Evolutionary conservation across 2,888 invertebrate species (phyloP), one percentile per base, ranked within the genome.

Genomic region (Hemaris fuciformis): DNA sequence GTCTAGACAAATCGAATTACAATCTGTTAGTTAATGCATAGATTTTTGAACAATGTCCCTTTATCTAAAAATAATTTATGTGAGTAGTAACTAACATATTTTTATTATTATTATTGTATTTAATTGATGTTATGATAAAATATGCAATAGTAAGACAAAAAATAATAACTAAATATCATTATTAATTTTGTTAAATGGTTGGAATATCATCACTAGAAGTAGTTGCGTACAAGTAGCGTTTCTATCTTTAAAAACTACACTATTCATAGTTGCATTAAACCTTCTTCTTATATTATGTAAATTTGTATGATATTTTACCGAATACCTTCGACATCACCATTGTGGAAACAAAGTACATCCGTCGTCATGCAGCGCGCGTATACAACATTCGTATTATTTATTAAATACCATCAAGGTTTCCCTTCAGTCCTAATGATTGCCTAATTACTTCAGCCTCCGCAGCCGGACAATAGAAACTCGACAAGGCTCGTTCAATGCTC

Each of bases 391-490:
- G n/a, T 53, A 53, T 31, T 18, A 27, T 27, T 27, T 53, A 53
- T 27, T 53, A 31, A 2, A 8, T 18, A 31, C 7, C 31, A 53
- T 53, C 84, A 88, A 90, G 87, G 89, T 81, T 85, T 83, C 76
- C 78, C 81, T 77, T 77, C 72, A 42, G 31, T 53, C 38, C 79
- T 77, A 77, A 83, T 83, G 81, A 82, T 87, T 87, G 82, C 84
- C 76, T 90, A 90, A 91, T 89, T 86, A 77, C 79, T 85, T 79
- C 77, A 87, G 84, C 88, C 85, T 86, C 79, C 64, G 76, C 66
- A 64, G 77, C 80, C 75, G 76, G 71, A 73, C 84, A 88, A 87
- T 86, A 77, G 84, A 82, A 81, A 76, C 80, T 74, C 65, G 59
- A 64, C 81, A 83, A 83, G 86, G 81, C 77, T 75, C 68, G 64